Evolutionary conservation across 2,888 invertebrate species (phyloP).

Genomic region (Hoplodrina ambigua): DNA sequence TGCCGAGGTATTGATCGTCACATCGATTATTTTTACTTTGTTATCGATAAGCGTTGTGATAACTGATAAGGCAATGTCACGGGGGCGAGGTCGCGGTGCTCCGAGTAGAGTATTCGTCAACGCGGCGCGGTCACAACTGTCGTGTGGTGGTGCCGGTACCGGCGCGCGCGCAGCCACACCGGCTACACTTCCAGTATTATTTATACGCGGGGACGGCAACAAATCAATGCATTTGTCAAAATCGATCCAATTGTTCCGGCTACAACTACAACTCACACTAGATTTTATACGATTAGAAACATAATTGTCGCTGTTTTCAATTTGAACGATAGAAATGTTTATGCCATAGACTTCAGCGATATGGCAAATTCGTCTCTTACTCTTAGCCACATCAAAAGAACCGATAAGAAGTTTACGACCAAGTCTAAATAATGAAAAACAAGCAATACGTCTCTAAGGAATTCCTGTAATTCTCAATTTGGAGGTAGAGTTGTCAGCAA

Average conservation of each 20-base stretch:
- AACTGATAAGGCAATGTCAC: conserved; percentile 85
- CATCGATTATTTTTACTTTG: conserved; percentile 76
- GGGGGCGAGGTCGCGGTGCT: conserved; percentile 81
- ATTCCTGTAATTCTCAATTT: conserved; percentile 65
- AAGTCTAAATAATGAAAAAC: conserved; percentile 57
- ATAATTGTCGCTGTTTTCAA: conserved; percentile 2
- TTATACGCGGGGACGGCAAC: conserved; percentile 78
- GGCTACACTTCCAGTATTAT: conserved; percentile 79
- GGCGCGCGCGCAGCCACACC: conserved; percentile 80
- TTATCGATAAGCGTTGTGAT: conserved; percentile 77
- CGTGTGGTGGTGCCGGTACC: conserved; percentile 79
- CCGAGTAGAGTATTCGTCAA: conserved; percentile 85
- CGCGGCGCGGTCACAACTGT: conserved; percentile 88
- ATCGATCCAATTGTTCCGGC: conserved; percentile 68
- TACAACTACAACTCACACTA: conserved; percentile 29
- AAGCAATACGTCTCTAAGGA: conserved; percentile 67
- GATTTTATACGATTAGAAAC: conserved; percentile 14
- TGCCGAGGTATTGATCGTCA: conserved; percentile 63
- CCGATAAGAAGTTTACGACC: conserved; percentile 29
- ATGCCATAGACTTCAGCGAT: conserved; percentile 22
- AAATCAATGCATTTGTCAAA: conserved; percentile 80
- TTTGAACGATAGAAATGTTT: conserved; percentile 23
- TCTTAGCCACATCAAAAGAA: conserved; percentile 64
- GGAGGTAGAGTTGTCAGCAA: conserved; percentile 65
- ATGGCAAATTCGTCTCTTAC: conserved; percentile 37